phyloP scores from a whole-genome alignment of 2,113 vertebrate genomes.

The Xiphophorus maculatus region DNA sequence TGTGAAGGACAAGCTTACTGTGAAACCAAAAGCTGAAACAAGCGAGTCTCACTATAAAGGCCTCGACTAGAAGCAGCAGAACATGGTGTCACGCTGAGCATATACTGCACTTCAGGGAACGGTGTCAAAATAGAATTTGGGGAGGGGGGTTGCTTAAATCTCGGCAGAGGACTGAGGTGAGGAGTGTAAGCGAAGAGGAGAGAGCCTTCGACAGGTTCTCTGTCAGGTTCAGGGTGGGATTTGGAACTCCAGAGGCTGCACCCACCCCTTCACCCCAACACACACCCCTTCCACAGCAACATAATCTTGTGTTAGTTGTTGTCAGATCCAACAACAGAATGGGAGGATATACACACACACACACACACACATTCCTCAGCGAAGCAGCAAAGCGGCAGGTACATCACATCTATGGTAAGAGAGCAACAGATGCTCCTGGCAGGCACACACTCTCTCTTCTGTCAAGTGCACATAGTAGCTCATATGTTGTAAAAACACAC shows the following conservation, averaged over 20 bases:
- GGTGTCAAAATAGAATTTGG: conserved; percentile 23
- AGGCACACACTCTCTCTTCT: conserved; percentile 43
- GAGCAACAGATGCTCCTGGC: conserved; percentile 73
- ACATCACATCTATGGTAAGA: conserved; percentile 71
- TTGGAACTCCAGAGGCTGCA: conserved; percentile 48
- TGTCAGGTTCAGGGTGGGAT: conserved; percentile 56
- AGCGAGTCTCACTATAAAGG: conserved; percentile 13
- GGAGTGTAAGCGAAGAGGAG: conserved; percentile 27
- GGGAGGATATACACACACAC: neutral
- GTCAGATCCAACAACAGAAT: conserved; percentile 65
- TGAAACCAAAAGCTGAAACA: neutral
- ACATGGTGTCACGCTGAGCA: conserved; percentile 7
- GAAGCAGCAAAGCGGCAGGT: conserved; percentile 71
- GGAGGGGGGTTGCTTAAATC: conserved; percentile 18
- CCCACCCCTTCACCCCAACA: conserved; percentile 8
- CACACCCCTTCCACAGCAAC: conserved; percentile 13
- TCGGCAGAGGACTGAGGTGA: conserved; percentile 37
- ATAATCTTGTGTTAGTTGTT: conserved; percentile 58
- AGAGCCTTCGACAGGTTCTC: conserved; percentile 54
- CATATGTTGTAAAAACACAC: conserved; percentile 43
- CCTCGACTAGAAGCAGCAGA: conserved; percentile 17
- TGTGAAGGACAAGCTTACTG: conserved; percentile 10
- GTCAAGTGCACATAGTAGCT: conserved; percentile 42
- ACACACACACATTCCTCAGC: conserved; percentile 46
- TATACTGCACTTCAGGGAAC: conserved; percentile 13